A percentile compares a stretch with the other conserved stretches of the same genome.
Conservation (phyloP, 2,797 vertebrate genomes). For the Acanthornis magna region DNA sequence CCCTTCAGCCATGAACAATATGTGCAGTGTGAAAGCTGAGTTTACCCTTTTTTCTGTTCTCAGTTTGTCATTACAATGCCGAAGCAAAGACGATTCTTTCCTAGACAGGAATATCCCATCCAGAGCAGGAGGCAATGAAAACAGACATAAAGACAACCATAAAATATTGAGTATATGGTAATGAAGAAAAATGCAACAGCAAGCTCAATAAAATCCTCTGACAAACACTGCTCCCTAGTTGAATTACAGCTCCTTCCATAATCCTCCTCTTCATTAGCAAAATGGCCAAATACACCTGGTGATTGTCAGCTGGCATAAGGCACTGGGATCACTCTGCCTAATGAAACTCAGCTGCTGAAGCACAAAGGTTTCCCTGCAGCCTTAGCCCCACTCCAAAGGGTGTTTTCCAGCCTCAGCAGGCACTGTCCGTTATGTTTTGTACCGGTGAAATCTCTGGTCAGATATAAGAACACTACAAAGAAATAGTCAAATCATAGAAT, state of each 20-base stretch:
- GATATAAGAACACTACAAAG: neutral
- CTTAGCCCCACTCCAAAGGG: neutral
- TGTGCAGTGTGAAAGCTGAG: neutral
- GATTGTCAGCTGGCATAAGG: constrained; percentile 56
- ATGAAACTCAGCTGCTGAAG: constrained; percentile 23
- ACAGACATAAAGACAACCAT: neutral
- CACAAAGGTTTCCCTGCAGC: neutral
- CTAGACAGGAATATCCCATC: neutral
- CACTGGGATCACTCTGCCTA: neutral
- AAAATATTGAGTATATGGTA: neutral
- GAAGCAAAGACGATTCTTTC: neutral
- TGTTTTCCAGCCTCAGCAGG: neutral
- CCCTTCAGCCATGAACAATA: neutral
- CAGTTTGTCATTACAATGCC: neutral
- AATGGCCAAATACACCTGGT: constrained; percentile 27
- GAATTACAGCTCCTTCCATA: constrained; percentile 33
- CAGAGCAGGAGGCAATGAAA: neutral
- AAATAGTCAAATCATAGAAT: neutral
- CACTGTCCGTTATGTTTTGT: fast-evolving
- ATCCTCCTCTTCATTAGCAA: constrained; percentile 50
- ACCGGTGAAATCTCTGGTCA: neutral
- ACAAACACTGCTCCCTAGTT: neutral
- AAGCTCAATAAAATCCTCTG: neutral
- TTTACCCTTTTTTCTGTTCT: neutral
- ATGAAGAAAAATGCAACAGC: neutral